Conservation (phyloP, 2,113 vertebrate species). For the Fulica atra region DNA sequence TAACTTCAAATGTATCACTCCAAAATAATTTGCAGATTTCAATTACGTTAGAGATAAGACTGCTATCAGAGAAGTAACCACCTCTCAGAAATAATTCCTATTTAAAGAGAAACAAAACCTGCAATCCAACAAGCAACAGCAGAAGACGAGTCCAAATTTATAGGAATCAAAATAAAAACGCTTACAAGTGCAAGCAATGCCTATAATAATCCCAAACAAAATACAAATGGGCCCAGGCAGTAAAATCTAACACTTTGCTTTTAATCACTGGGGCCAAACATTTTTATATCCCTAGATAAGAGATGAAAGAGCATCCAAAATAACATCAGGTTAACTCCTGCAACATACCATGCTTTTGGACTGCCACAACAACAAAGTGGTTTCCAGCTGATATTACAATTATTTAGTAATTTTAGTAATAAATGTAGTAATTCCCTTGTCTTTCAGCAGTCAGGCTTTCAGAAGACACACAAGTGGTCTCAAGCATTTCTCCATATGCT, state of each 20-base stretch:
- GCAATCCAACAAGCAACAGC: neutral
- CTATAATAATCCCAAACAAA: neutral
- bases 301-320: neutral
- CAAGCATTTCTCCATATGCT: neutral
- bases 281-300: neutral
- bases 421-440: neutral
- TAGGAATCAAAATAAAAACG: neutral
- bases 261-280: neutral
- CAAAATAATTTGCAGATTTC: neutral
- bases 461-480: neutral
- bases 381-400: neutral
- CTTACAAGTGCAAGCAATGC: neutral
- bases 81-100: neutral
- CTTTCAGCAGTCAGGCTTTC: fast-evolving
- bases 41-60: neutral
- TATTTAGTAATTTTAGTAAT: neutral
- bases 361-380: neutral
- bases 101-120: neutral
- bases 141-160: neutral
- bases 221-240: neutral
- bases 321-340: neutral
- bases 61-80: neutral
- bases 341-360: fast-evolving
- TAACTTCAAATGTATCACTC: neutral
- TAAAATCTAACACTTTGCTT: neutral